Evolutionary conservation across 2,888 invertebrate genomes (phyloP).

Genomic region (Shargacucullia verbasci): DNA sequence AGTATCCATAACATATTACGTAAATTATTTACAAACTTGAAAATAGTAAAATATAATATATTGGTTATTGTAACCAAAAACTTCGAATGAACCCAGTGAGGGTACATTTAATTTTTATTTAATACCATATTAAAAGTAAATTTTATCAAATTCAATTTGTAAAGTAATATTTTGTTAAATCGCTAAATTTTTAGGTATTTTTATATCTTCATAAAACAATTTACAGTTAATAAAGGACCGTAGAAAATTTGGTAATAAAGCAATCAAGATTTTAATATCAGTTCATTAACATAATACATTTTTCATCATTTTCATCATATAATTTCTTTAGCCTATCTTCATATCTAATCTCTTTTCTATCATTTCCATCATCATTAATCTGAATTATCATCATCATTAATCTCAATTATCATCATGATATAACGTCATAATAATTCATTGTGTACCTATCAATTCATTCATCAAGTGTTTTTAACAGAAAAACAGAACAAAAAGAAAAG

Average conservation of each 20-base stretch:
- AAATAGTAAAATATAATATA: not conserved
- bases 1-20: not conserved
- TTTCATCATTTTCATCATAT: too few relatives aligned
- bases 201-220: not conserved
- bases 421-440: too few relatives aligned
- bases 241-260: not conserved
- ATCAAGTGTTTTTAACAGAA: too few relatives aligned
- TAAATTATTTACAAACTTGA: not conserved
- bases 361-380: too few relatives aligned
- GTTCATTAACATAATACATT: too few relatives aligned
- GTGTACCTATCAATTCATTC: too few relatives aligned
- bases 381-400: too few relatives aligned
- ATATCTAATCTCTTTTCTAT: too few relatives aligned
- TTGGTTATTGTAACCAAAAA: not conserved
- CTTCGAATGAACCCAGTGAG: slow-evolving; percentile 1
- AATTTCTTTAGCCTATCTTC: too few relatives aligned
- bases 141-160: not conserved
- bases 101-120: not conserved
- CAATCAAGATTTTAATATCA: not conserved
- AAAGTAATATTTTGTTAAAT: too few relatives aligned
- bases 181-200: not conserved
- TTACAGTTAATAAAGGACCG: not conserved
- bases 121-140: not conserved
- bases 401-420: too few relatives aligned
- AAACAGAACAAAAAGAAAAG: too few relatives aligned